Evolutionary conservation across 1,140 invertebrate species (phyloP).

Genomic region (Lysiphlebus fabarum): DNA sequence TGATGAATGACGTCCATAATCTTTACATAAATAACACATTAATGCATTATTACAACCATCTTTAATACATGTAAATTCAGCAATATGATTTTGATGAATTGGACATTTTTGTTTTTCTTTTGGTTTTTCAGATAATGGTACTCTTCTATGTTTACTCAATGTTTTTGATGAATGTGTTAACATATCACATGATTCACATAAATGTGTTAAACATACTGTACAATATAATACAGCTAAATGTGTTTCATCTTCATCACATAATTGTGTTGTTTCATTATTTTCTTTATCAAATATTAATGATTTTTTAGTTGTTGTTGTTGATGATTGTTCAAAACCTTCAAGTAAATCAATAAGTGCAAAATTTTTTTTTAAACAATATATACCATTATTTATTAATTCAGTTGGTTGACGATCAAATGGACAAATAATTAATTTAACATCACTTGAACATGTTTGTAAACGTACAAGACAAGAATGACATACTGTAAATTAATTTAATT

Average conservation of each 20-base stretch:
- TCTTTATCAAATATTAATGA: constrained; percentile 53
- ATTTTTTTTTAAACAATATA: constrained; percentile 65
- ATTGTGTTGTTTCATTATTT: constrained; percentile 52
- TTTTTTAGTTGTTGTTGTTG: constrained; percentile 42
- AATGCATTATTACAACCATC: constrained; percentile 56
- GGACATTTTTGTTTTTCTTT: constrained; percentile 61
- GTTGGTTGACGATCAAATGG: constrained; percentile 66
- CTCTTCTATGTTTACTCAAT: constrained; percentile 58
- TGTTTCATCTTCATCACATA: constrained; percentile 62
- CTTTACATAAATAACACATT: constrained; percentile 65
- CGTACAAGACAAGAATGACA: constrained; percentile 62
- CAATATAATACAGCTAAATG: constrained; percentile 63
- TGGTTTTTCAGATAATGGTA: constrained; percentile 63
- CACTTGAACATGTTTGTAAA: constrained; percentile 45
- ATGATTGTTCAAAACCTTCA: constrained; percentile 56
- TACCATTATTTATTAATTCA: constrained; percentile 54
- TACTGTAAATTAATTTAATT: constrained; percentile 38
- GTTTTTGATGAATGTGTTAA: constrained; percentile 60
- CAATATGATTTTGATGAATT: constrained; percentile 59
- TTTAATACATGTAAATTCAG: constrained; percentile 63
- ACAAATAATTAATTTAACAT: constrained; percentile 56
- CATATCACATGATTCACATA: constrained; percentile 61
- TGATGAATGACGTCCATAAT: constrained; percentile 60
- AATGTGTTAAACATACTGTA: constrained; percentile 59
- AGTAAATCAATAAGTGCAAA: constrained; percentile 63